Conservation (phyloP, 2,888 invertebrate species). For the Platycheirus rosarum region DNA sequence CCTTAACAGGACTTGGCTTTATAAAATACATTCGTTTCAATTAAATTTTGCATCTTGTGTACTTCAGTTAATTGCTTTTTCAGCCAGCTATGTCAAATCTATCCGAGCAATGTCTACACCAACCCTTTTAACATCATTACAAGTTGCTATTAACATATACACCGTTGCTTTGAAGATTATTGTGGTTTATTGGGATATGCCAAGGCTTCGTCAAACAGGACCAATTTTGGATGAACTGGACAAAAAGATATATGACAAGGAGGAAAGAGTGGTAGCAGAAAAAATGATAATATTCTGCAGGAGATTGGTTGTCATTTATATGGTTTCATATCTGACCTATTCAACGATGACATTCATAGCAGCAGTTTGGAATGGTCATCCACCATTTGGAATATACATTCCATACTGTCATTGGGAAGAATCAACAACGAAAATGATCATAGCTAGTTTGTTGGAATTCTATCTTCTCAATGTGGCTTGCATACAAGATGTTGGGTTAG, state of each 20-base stretch:
- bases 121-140: slow-evolving; percentile 44
- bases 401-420: slow-evolving; percentile 58
- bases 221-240: slow-evolving; percentile 37
- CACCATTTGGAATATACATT: slow-evolving; percentile 52
- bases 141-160: slow-evolving; percentile 52
- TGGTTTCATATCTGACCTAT: slow-evolving; percentile 20
- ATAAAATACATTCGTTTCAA: slow-evolving; percentile 34
- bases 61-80: slow-evolving; percentile 37
- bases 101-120: slow-evolving; percentile 27
- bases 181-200: slow-evolving; percentile 34
- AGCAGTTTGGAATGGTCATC: slow-evolving; percentile 40
- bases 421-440: slow-evolving; percentile 24
- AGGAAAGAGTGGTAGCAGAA: slow-evolving; percentile 30
- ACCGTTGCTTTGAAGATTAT: slow-evolving; percentile 10
- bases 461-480: slow-evolving; percentile 42
- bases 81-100: slow-evolving; percentile 31
- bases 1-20: slow-evolving; percentile 47
- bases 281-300: slow-evolving; percentile 38
- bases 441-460: slow-evolving; percentile 47
- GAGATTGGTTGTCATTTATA: slow-evolving; percentile 31
- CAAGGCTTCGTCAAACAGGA: slow-evolving; percentile 28
- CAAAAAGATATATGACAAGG: slow-evolving; percentile 21
- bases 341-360: slow-evolving; percentile 27
- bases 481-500: slow-evolving; percentile 40
- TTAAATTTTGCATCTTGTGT: slow-evolving; percentile 34